Base-by-base conservation (phyloP, 2,113 vertebrate species). In the Sisor rabdophorus region DNA sequence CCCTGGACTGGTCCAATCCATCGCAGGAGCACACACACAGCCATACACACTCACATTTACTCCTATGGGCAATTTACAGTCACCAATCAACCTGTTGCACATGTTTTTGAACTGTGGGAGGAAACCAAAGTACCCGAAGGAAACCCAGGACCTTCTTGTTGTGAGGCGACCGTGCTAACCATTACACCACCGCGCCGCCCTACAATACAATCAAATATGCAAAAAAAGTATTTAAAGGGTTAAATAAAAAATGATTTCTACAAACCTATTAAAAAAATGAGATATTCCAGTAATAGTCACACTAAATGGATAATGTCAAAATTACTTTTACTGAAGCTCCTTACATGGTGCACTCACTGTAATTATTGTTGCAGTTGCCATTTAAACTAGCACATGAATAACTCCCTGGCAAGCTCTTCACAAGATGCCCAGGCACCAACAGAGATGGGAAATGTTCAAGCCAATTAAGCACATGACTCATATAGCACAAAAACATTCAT, bases 391-490 rank as follows among this genome's bases (percentile, higher is more conserved):
- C 50, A 64, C 44, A 55, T 78, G 63, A 87, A 86, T 82, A 74
- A 71, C 78, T 84, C 79, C 68, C 76, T 56, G 56, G 75, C 72
- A 63, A 71, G 22, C 80, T 24, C 48, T 82, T 76, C 58, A 76
- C 82, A 84, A 84, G 70, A 82, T 54, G 60, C 47, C 50, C 68
- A 68, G 79, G 63, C 81, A 79, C 80, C 55, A 55, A 70, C 77
- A 78, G 73, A 76, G 81, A 87, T 60, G 64, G 44, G 76, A 84
- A 85, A 81, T 81, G 80, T 85, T 84, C 77, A 75, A 68, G 82
- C 77, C 83, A 86, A 85, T 89, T 84, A 84, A 70, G 82, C 76
- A 2, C 32, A 58, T 91, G 88, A 91, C 79, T 89, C 88, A 89
- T 88, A 84, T 84, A 84, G 84, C 80, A 82, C 80, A 26, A n/a